Percentiles rank a stretch among this genome's conserved stretches.
These are phyloP conservation scores for Bufo gargarizans DNA, from an alignment of 2,113 vertebrate species.

Conservation along the genomic window DNA sequence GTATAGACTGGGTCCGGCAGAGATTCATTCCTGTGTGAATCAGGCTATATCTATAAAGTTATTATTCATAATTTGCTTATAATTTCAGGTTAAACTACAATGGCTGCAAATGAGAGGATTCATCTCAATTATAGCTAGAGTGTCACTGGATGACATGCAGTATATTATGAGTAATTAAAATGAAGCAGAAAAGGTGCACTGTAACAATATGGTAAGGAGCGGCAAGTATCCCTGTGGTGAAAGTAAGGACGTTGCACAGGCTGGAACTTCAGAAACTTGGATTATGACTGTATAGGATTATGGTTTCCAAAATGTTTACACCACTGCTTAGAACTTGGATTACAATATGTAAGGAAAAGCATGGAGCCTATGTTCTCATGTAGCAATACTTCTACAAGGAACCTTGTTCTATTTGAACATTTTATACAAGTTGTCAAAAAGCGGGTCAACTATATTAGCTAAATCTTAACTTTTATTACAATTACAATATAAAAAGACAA, in stretches of 20 bases:
- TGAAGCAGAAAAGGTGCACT: neutral
- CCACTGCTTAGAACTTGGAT: neutral
- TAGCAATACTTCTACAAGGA: too few relatives aligned
- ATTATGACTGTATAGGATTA: neutral
- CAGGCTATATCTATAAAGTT: neutral
- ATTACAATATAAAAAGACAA: too few relatives aligned
- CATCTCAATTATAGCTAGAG: slow-evolving; percentile 35
- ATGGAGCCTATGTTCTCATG: too few relatives aligned
- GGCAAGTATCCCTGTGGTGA: neutral
- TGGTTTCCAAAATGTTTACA: neutral
- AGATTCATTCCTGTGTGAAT: neutral
- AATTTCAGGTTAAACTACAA: slow-evolving; percentile 46
- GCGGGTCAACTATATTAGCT: too few relatives aligned
- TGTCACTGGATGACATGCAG: neutral
- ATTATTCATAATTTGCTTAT: slow-evolving; percentile 33
- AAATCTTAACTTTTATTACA: too few relatives aligned
- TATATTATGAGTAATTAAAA: slow-evolving; percentile 47
- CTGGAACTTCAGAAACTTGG: neutral
- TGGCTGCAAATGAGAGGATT: slow-evolving; percentile 38
- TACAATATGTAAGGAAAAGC: too few relatives aligned
- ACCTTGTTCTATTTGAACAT: too few relatives aligned
- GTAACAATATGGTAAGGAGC: slow-evolving; percentile 21
- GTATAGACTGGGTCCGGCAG: neutral
- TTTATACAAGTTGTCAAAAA: too few relatives aligned
- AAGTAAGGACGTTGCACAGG: neutral